Percentiles rank a stretch among this genome's conserved stretches.
Conservation (phyloP, 1,140 invertebrate genomes). For the Coelopa frigida region DNA sequence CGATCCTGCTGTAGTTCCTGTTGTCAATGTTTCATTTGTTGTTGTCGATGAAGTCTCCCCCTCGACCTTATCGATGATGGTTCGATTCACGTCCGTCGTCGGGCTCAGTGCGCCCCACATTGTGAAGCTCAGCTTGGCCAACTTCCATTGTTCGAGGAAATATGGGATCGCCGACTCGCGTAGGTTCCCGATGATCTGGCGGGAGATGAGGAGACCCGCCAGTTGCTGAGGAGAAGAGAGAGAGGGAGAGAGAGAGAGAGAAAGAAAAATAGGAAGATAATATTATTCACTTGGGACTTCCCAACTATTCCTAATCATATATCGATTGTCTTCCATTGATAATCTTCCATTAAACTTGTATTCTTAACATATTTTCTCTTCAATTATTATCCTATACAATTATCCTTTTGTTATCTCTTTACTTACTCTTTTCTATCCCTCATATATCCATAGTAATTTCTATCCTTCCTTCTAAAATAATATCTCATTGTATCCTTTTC, state of each 20-base stretch:
- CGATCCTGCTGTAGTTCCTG: constrained; percentile 1
- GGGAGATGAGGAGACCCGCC: constrained; percentile 81
- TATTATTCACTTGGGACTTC: too few relatives aligned
- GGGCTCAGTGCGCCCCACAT: constrained; percentile 75
- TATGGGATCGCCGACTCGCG: constrained; percentile 87
- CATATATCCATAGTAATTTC: too few relatives aligned
- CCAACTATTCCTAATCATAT: too few relatives aligned
- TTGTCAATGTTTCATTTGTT: constrained; percentile 19
- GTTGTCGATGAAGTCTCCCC: constrained; percentile 16
- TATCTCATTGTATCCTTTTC: too few relatives aligned
- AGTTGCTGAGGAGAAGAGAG: constrained; percentile 67
- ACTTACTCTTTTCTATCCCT: too few relatives aligned
- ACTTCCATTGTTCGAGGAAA: constrained; percentile 67
- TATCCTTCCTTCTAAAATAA: too few relatives aligned
- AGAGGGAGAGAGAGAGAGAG: not conserved
- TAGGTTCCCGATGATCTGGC: constrained; percentile 88
- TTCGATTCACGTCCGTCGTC: constrained; percentile 48
- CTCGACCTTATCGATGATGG: constrained; percentile 26
- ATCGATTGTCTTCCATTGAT: too few relatives aligned
- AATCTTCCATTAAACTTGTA: too few relatives aligned
- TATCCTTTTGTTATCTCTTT: too few relatives aligned
- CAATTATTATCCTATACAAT: too few relatives aligned
- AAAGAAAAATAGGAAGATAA: not conserved
- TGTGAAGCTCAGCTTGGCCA: constrained; percentile 73
- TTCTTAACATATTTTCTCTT: too few relatives aligned